phyloP scores from a whole-genome alignment of 2,797 vertebrate genomes.

The Mormyrus proboscirostris region DNA sequence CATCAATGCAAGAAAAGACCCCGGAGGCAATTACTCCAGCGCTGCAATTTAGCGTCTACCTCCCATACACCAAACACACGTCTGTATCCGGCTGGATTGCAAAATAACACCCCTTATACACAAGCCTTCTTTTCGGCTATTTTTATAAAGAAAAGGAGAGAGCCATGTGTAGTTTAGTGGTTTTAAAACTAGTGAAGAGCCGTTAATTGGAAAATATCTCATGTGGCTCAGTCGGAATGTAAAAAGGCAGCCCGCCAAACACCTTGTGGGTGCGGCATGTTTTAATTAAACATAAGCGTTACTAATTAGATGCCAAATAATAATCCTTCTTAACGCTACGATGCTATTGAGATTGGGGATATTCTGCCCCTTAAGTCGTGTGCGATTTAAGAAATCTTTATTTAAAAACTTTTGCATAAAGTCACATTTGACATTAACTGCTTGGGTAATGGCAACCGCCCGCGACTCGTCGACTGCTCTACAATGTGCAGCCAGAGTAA shows the following conservation, averaged over 20 bases:
- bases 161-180: neutral
- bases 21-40: constrained; percentile 1
- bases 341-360: neutral
- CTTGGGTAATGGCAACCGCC: neutral
- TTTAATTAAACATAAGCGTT: constrained; percentile 21
- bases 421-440: neutral
- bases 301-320: constrained; percentile 17
- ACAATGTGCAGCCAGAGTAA: neutral
- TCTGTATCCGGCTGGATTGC: neutral
- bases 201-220: neutral
- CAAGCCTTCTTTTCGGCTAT: neutral
- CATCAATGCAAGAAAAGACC: neutral
- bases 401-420: neutral
- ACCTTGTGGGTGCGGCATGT: neutral
- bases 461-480: neutral
- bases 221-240: neutral
- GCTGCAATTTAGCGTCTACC: neutral
- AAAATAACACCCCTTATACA: neutral
- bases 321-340: neutral
- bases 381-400: neutral
- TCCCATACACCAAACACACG: neutral
- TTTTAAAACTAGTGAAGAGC: neutral
- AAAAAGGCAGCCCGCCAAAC: neutral
- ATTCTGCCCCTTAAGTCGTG: neutral
- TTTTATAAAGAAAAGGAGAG: neutral